Percentiles rank a stretch among this genome's conserved stretches.
phyloP scores from a whole-genome alignment of 2,113 vertebrate genomes.

The Upupa epops region DNA sequence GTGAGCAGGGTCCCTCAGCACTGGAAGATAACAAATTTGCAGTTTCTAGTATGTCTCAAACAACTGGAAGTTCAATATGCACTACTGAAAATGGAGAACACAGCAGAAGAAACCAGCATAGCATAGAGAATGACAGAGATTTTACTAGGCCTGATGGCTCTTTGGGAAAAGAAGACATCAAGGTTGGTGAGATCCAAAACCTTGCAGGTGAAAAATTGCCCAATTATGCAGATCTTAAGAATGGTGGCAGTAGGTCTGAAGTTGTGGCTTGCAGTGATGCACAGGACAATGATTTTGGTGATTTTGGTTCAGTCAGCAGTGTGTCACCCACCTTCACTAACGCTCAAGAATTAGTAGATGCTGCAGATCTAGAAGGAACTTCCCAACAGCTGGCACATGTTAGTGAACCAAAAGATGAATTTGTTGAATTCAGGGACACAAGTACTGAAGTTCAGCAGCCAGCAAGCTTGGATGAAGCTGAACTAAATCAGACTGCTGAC shows the following conservation, averaged over 20 bases:
- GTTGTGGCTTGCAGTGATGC: constrained; percentile 62
- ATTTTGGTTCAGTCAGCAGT: constrained; percentile 83
- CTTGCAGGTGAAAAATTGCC: constrained; percentile 33
- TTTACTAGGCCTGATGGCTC: constrained; percentile 20
- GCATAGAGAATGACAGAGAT: constrained; percentile 40
- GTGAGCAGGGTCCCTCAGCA: constrained; percentile 49
- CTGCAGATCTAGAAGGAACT: constrained; percentile 64
- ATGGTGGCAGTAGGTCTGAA: constrained; percentile 57
- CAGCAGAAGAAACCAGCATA: constrained; percentile 4
- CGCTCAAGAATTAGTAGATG: constrained; percentile 48
- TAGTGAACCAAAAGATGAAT: constrained; percentile 69
- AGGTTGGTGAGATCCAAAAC: constrained; percentile 28
- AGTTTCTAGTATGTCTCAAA: constrained; percentile 18
- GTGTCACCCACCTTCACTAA: constrained; percentile 49
- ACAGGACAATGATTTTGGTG: constrained; percentile 77
- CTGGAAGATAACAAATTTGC: constrained; percentile 58
- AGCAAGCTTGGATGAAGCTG: constrained; percentile 65
- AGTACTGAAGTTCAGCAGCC: constrained; percentile 67
- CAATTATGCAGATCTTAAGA: constrained; percentile 55
- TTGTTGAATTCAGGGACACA: constrained; percentile 73
- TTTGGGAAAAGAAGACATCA: constrained; percentile 33
- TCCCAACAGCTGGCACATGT: constrained; percentile 63
- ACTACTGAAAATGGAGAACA: constrained; percentile 59
- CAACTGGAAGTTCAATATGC: constrained; percentile 64
- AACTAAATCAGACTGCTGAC: constrained; percentile 49